Conservation (phyloP, 2,888 invertebrate genomes). For the Trichacis sp. region DNA sequence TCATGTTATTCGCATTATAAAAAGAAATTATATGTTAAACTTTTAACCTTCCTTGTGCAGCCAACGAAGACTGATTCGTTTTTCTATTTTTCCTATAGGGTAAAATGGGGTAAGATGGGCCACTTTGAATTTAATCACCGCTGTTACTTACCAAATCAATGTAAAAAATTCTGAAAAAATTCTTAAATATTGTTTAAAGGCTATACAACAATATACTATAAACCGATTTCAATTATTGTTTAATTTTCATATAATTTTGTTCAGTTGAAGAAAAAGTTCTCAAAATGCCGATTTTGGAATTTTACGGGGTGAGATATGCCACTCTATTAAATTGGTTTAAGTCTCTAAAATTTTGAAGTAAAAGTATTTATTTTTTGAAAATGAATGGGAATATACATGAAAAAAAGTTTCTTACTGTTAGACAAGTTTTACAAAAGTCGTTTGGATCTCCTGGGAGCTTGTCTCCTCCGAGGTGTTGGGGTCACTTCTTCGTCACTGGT, state of each 20-base stretch:
- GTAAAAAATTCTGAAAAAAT: background rate
- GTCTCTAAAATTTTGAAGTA: background rate
- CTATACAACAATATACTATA: background rate
- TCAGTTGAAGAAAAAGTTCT: background rate
- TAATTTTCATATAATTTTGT: background rate
- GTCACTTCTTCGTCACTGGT: background rate
- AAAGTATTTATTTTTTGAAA: too few relatives aligned
- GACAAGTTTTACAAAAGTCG: too few relatives aligned
- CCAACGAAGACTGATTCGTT: too few relatives aligned
- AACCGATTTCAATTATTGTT: background rate
- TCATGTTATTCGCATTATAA: too few relatives aligned
- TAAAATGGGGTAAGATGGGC: background rate
- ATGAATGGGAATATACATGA: too few relatives aligned
- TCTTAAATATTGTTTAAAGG: background rate
- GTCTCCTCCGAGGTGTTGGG: background rate
- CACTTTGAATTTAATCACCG: background rate
- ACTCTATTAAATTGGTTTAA: background rate
- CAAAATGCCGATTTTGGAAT: background rate
- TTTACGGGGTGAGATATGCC: background rate
- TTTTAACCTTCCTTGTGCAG: too few relatives aligned
- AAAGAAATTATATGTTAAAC: too few relatives aligned
- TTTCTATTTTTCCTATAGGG: background rate
- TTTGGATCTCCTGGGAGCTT: background rate
- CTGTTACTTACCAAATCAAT: background rate
- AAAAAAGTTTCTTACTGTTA: too few relatives aligned